Evolutionary conservation across 92 coral and sea anemone species (phyloP).

Genomic region (Bergia sp.): DNA sequence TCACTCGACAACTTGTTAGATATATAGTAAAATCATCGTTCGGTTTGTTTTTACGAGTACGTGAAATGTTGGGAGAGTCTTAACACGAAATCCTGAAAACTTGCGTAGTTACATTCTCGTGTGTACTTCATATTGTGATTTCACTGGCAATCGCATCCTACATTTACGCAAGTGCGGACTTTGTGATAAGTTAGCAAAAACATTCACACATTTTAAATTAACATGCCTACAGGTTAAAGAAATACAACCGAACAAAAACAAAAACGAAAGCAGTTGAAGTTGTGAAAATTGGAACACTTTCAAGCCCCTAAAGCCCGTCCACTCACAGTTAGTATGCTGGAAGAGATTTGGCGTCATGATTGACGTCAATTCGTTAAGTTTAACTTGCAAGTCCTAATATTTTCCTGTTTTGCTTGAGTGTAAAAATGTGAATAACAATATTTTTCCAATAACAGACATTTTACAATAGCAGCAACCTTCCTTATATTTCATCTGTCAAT

Average conservation of each 20-base stretch:
- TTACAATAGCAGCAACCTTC: neutral
- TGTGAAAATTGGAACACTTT: neutral
- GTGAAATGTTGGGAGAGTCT: neutral
- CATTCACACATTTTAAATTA: neutral
- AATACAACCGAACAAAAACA: neutral
- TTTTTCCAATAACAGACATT: neutral
- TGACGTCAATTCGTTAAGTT: neutral
- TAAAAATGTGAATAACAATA: neutral
- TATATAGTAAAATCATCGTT: too few relatives aligned
- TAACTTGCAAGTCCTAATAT: too few relatives aligned
- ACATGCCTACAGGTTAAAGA: neutral
- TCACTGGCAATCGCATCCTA: too few relatives aligned
- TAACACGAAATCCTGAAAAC: neutral
- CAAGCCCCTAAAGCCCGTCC: neutral
- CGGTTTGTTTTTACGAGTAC: neutral
- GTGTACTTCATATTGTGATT: neutral
- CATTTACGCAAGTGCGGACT: neutral
- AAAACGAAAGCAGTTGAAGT: neutral
- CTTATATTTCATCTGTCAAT: neutral
- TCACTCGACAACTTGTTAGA: neutral
- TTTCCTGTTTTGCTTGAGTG: neutral
- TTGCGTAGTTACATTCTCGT: neutral
- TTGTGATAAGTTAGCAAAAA: neutral
- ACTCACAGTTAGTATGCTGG: neutral
- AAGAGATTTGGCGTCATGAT: neutral